phyloP scores from a whole-genome alignment of 37 sponge, comb jelly and placozoan species.

The Beroe forskalii region DNA sequence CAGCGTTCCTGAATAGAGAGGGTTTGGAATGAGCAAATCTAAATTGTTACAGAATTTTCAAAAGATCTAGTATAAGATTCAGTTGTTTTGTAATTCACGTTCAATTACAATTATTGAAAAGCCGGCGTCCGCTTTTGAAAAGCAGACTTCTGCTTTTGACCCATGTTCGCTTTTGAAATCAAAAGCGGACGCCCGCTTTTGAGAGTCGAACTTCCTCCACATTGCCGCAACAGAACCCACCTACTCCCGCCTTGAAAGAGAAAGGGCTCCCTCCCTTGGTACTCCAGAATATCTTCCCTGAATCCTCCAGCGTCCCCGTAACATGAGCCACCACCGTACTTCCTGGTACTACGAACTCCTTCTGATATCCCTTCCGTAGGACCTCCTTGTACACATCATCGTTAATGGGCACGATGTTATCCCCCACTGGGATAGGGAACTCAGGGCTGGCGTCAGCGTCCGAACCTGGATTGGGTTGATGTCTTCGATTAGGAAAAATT shows the following conservation, averaged over 20 bases:
- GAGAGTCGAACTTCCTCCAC: no score
- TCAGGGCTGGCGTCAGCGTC: background rate
- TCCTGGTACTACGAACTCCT: conserved; percentile 29
- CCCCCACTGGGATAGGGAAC: conserved; percentile 5
- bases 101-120: no score
- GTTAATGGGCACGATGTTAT: conserved; percentile 1
- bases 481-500: no score
- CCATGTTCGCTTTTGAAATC: no score
- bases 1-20: conserved; percentile 5
- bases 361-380: background rate
- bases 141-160: no score
- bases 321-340: conserved; percentile 39
- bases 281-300: conserved; percentile 52
- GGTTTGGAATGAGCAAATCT: background rate
- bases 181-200: no score
- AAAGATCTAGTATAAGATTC: no score
- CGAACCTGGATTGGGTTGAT: conserved; percentile 11
- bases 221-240: no score
- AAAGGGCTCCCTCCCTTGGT: conserved; percentile 57
- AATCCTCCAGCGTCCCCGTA: background rate
- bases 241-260: conserved; percentile 35
- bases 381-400: conserved; percentile 42
- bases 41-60: no score
- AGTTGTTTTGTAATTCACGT: no score
- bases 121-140: no score